Conservation (phyloP, 2,113 vertebrate species). For the Meles meles region DNA sequence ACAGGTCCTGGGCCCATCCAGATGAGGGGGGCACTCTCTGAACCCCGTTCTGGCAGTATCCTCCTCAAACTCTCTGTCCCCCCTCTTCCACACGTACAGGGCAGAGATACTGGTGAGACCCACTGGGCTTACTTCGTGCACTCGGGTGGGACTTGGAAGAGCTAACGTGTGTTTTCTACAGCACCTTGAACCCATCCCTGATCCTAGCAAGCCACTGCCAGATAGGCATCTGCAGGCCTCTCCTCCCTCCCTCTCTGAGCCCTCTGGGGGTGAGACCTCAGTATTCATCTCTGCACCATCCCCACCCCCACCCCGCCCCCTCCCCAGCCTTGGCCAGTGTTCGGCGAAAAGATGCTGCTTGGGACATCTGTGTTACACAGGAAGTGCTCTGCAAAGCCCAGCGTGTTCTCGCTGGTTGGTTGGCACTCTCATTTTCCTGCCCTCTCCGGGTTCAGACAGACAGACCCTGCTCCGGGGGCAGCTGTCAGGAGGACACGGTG, state of each 20-base stretch:
- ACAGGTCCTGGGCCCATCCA: not conserved
- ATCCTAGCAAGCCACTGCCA: not conserved
- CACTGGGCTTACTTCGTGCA: not conserved
- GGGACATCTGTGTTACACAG: not conserved
- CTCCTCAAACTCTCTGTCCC: not conserved
- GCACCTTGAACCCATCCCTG: not conserved
- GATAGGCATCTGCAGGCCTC: not conserved
- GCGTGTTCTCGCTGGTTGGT: not conserved
- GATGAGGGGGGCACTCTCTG: not conserved
- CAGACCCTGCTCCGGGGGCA: accelerated
- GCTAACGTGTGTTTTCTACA: accelerated
- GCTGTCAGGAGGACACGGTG: not conserved
- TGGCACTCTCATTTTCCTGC: not conserved
- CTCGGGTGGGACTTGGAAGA: not conserved
- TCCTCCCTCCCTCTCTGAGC: not conserved
- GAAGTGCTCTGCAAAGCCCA: not conserved
- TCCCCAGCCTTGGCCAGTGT: not conserved
- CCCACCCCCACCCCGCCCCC: no score
- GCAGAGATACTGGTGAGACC: not conserved
- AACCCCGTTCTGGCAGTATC: not conserved
- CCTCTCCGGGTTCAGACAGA: not conserved
- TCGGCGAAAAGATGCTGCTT: not conserved
- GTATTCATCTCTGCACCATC: not conserved
- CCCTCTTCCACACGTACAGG: accelerated
- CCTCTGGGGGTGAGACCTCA: not conserved